phyloP scores from a whole-genome alignment of 2,113 vertebrate species.

The Saguinus midas region DNA sequence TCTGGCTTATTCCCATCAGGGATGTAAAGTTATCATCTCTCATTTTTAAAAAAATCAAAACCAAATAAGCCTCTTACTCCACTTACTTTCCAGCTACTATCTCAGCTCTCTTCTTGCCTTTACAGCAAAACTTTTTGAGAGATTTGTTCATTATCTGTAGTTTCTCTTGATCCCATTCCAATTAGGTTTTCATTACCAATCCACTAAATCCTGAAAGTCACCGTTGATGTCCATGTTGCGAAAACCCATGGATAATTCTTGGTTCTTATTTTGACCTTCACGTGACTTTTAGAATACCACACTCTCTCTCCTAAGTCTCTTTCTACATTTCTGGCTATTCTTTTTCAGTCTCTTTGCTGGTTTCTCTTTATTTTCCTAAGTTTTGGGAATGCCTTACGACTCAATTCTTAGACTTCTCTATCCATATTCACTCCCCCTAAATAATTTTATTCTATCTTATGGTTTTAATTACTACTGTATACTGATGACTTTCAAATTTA shows the following conservation, averaged over 20 bases:
- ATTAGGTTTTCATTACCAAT: neutral
- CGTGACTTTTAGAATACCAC: neutral
- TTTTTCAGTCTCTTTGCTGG: neutral
- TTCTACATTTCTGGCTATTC: neutral
- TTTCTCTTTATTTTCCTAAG: neutral
- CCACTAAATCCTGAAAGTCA: neutral
- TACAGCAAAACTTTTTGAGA: neutral
- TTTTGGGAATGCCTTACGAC: neutral
- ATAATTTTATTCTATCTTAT: neutral
- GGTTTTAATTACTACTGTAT: neutral
- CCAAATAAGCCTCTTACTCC: neutral
- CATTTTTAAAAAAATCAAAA: neutral
- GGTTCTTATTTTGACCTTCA: neutral
- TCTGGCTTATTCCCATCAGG: neutral
- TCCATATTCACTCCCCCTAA: neutral
- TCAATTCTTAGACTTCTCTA: neutral
- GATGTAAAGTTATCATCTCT: neutral
- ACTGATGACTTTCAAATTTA: neutral
- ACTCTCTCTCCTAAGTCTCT: neutral
- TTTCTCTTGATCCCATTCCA: neutral
- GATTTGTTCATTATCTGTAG: neutral
- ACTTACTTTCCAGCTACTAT: neutral
- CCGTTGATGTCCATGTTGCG: neutral
- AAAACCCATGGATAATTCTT: neutral
- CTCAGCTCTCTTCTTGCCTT: neutral